Evolutionary conservation across 2,113 vertebrate species (phyloP).

Genomic region (Podarcis cretensis): DNA sequence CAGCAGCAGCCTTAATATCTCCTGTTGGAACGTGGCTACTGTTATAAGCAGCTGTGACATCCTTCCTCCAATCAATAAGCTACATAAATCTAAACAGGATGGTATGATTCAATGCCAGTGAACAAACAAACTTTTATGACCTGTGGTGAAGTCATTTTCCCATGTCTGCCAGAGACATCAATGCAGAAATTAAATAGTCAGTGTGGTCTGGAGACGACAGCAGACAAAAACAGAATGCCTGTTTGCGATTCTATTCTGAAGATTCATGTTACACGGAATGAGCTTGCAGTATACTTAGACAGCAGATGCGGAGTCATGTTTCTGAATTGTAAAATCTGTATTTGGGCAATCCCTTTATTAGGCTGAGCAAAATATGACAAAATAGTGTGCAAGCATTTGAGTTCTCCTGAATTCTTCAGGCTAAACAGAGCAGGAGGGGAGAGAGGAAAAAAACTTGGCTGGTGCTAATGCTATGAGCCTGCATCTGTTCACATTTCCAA

Average conservation of each 20-base stretch:
- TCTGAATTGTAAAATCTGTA: background rate
- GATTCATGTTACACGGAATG: background rate
- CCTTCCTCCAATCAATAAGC: background rate
- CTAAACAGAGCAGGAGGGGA: background rate
- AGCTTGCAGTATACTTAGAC: background rate
- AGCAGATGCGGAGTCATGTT: background rate
- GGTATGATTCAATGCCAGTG: constrained; percentile 35
- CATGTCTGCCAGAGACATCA: constrained; percentile 41
- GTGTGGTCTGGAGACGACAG: constrained; percentile 12
- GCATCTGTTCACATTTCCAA: too few relatives aligned
- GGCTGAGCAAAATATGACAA: background rate
- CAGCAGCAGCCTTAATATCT: background rate
- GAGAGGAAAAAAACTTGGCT: background rate
- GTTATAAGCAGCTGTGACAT: background rate
- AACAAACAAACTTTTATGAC: constrained; percentile 33
- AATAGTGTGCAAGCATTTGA: background rate
- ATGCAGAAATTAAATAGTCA: constrained; percentile 46
- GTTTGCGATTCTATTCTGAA: constrained; percentile 31
- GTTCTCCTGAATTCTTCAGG: background rate
- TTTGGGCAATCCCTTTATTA: background rate
- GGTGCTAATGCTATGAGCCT: too few relatives aligned
- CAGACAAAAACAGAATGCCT: background rate
- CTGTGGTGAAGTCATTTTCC: background rate
- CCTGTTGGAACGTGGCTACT: constrained; percentile 42
- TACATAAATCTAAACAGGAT: constrained; percentile 28